Conservation (phyloP, 2,113 vertebrate species). For the Pluvialis apricaria region DNA sequence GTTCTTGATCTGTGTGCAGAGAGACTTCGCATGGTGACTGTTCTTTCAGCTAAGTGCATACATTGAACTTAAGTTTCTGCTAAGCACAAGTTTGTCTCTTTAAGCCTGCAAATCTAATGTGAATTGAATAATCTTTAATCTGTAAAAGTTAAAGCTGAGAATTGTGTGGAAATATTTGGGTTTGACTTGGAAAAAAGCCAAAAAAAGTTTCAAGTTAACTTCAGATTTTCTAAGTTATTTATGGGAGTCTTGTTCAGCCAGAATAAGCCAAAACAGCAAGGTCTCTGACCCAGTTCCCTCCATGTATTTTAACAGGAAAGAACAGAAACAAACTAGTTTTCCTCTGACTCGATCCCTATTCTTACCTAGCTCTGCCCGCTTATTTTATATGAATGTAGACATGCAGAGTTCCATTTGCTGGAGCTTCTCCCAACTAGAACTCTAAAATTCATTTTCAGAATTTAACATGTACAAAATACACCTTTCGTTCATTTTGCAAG, state of each 20-base stretch:
- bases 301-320: background rate
- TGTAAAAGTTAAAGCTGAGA: background rate
- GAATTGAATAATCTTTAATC: background rate
- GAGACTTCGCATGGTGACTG: background rate
- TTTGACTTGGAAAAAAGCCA: background rate
- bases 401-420: background rate
- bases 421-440: background rate
- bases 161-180: background rate
- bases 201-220: background rate
- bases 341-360: background rate
- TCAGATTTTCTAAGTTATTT: background rate
- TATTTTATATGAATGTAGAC: background rate
- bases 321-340: background rate
- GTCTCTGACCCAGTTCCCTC: background rate
- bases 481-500: background rate
- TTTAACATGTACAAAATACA: background rate
- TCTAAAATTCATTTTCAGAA: background rate
- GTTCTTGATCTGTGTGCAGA: background rate
- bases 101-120: background rate
- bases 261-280: constrained; percentile 8
- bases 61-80: background rate
- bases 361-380: background rate
- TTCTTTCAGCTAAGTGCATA: background rate
- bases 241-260: background rate
- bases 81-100: background rate